phyloP scores from a whole-genome alignment of 2,888 invertebrate genomes.

The Rhamphomyia laevipes region DNA sequence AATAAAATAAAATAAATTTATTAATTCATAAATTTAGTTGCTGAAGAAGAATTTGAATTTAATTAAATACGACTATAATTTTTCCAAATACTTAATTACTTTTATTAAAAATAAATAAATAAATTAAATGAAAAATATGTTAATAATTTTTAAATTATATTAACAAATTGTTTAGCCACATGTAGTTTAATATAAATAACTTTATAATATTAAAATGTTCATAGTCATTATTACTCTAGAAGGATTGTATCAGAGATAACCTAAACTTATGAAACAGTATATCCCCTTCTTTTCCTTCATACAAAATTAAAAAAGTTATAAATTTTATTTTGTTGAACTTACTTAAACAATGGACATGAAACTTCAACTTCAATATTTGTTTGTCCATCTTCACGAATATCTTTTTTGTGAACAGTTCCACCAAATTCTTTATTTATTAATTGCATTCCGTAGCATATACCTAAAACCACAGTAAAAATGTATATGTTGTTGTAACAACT shows the following conservation, averaged over 20 bases:
- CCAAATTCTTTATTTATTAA: constrained; percentile 97
- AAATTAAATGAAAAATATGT: too few species aligned
- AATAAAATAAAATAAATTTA: too few species aligned
- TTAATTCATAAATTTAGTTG: too few species aligned
- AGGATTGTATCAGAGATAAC: constrained; percentile 34
- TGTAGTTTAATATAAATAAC: constrained; percentile 31
- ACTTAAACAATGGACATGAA: constrained; percentile 87
- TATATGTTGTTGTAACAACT: too few species aligned
- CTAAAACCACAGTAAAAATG: constrained; percentile 35
- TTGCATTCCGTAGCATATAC: constrained; percentile 99
- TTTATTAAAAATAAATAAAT: too few species aligned
- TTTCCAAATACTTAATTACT: too few species aligned
- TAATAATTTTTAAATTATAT: neutral
- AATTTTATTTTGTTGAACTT: constrained; percentile 31
- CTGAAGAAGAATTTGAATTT: too few species aligned
- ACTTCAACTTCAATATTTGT: constrained; percentile 79
- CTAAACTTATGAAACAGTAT: constrained; percentile 16
- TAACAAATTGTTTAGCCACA: constrained; percentile 31
- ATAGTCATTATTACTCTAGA: constrained; percentile 27
- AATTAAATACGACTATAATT: too few species aligned
- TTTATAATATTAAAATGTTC: constrained; percentile 30
- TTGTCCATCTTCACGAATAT: constrained; percentile 88
- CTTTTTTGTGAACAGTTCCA: constrained; percentile 79
- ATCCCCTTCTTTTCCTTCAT: constrained; percentile 29
- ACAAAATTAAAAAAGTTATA: neutral